These are phyloP conservation scores for Temnothorax longispinosus DNA, from an alignment of 1,140 invertebrate species.

Conservation along the genomic window DNA sequence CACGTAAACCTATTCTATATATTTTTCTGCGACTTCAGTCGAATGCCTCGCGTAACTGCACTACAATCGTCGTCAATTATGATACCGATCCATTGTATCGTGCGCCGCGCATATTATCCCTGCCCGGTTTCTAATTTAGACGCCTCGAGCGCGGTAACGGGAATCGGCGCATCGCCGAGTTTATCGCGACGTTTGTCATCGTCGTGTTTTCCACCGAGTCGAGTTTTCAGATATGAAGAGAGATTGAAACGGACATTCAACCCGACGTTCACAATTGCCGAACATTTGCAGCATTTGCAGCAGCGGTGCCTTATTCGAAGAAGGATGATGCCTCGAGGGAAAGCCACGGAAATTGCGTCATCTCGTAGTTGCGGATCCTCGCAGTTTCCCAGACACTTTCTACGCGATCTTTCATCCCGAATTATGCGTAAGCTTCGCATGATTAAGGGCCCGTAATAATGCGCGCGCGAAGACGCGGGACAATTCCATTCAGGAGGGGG, in stretches of 20 bases:
- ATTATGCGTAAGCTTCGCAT: conserved; percentile 51
- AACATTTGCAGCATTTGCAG: background rate
- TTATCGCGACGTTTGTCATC: conserved; percentile 16
- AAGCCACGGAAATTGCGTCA: conserved; percentile 65
- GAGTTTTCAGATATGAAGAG: background rate
- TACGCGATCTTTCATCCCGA: conserved; percentile 53
- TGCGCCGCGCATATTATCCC: background rate
- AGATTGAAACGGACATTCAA: background rate
- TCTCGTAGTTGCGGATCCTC: conserved; percentile 23
- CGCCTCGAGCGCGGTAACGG: conserved; percentile 6
- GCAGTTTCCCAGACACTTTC: conserved; percentile 74
- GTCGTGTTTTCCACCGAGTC: background rate
- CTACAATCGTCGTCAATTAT: conserved; percentile 48
- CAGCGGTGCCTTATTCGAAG: background rate
- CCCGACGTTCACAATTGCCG: background rate
- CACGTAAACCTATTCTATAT: conserved; percentile 54
- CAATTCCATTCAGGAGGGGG: background rate
- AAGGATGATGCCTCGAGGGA: conserved; percentile 51
- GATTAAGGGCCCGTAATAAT: conserved; percentile 34
- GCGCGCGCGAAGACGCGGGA: background rate
- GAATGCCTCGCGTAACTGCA: conserved; percentile 47
- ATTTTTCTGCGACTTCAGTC: background rate
- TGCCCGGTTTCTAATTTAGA: conserved; percentile 21
- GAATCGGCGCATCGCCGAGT: background rate
- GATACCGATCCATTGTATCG: conserved; percentile 29